Percentiles rank a stretch among this genome's conserved stretches.
These are phyloP conservation scores for Scortum barcoo DNA, from an alignment of 2,113 vertebrate species.

Conservation along the genomic window DNA sequence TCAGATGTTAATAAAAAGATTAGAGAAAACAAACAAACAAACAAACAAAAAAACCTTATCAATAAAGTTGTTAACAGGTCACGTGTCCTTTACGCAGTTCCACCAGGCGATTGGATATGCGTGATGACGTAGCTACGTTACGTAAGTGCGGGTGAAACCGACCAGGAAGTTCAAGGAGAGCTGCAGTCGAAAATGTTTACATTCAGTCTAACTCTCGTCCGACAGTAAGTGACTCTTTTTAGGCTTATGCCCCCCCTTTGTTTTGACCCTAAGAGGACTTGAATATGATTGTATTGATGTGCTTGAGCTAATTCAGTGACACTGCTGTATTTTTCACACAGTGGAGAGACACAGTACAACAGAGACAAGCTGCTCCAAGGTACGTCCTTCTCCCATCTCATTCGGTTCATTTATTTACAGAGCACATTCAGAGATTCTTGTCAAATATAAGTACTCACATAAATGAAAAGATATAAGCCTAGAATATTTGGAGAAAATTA, in stretches of 20 bases:
- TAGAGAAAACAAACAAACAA: too few species aligned
- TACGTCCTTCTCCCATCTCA: slow-evolving; percentile 53
- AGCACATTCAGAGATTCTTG: too few species aligned
- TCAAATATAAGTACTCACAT: too few species aligned
- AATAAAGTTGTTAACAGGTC: too few species aligned
- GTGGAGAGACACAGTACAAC: slow-evolving; percentile 96
- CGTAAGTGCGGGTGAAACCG: not conserved
- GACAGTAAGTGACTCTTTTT: slow-evolving; percentile 80
- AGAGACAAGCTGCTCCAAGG: slow-evolving; percentile 96
- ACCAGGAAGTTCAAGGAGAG: slow-evolving; percentile 61
- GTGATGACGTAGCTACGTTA: slow-evolving; percentile 46
- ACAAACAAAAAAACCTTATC: too few species aligned
- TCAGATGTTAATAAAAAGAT: too few species aligned
- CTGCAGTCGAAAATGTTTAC: slow-evolving; percentile 74
- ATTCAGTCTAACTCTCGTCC: slow-evolving; percentile 80
- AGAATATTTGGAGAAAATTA: too few species aligned
- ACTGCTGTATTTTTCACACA: slow-evolving; percentile 64
- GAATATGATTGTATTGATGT: accelerated
- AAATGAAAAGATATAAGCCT: too few species aligned
- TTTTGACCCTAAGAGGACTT: accelerated
- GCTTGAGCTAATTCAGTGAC: not conserved
- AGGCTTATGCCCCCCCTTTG: accelerated
- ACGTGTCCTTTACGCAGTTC: not conserved
- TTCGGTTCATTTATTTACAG: not conserved
- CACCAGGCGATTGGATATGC: slow-evolving; percentile 10